phyloP scores from a whole-genome alignment of 2,797 vertebrate species.

The Smutsia temminckii region DNA sequence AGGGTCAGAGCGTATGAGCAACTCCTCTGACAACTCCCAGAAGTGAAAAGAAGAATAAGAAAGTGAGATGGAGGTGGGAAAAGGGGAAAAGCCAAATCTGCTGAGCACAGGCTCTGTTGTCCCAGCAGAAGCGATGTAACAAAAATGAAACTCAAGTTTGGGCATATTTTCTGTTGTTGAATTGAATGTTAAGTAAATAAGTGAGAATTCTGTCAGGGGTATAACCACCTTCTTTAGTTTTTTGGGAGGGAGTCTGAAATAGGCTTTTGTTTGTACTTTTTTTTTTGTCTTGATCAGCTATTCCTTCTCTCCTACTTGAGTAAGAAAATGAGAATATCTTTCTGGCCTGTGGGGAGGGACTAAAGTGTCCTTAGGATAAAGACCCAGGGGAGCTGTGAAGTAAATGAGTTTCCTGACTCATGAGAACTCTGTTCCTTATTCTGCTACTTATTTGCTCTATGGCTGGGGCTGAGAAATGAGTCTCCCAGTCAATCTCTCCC shows the following conservation, averaged over 20 bases:
- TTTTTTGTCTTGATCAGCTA: neutral
- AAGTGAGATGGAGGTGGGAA: neutral
- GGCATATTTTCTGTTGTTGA: conserved; percentile 48
- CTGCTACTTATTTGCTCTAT: neutral
- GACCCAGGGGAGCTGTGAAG: neutral
- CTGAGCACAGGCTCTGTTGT: neutral
- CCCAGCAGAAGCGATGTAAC: neutral
- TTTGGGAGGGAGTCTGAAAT: neutral
- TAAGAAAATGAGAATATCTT: conserved; percentile 18
- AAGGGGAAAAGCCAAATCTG: neutral
- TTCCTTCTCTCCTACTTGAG: conserved; percentile 2
- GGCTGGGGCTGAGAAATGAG: neutral
- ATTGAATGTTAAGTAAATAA: conserved; percentile 46
- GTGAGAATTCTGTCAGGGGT: conserved; percentile 31
- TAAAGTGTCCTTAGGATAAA: neutral
- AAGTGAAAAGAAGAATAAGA: neutral
- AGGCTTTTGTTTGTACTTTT: conserved; percentile 22
- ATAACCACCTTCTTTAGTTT: neutral
- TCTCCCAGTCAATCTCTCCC: neutral
- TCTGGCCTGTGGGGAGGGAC: neutral
- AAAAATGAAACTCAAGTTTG: conserved; percentile 51
- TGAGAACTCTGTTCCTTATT: neutral
- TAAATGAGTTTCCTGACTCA: conserved; percentile 45
- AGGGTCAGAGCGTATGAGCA: neutral
- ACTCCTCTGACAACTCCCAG: conserved; percentile 18